These are phyloP conservation scores for Protobothrops flavoviridis DNA, from an alignment of 2,113 vertebrate genomes.

Conservation along the genomic window DNA sequence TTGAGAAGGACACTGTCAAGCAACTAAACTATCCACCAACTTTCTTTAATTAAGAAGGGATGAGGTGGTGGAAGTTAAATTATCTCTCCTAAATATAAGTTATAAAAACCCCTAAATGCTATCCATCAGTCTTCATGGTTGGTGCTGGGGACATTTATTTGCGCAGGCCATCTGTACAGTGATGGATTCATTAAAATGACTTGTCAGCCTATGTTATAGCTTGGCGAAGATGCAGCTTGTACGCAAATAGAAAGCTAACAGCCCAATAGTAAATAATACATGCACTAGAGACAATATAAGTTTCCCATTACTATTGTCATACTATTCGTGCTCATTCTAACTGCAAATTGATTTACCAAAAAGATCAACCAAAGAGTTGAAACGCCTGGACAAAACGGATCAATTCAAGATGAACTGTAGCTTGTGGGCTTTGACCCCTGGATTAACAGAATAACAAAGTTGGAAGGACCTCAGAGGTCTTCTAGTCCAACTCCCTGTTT, in stretches of 20 bases:
- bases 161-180: constrained; percentile 52
- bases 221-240: constrained; percentile 17
- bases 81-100: constrained; percentile 32
- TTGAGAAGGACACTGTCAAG: constrained; percentile 36
- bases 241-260: neutral
- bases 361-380: neutral
- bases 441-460: neutral
- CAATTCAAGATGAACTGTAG: neutral
- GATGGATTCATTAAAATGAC: constrained; percentile 44
- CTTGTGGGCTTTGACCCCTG: neutral
- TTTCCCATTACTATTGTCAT: neutral
- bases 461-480: neutral
- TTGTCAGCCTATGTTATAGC: constrained; percentile 1
- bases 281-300: neutral
- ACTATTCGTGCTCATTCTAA: neutral
- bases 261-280: neutral
- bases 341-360: neutral
- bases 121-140: constrained; percentile 52
- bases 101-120: constrained; percentile 44
- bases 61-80: constrained; percentile 31
- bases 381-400: neutral
- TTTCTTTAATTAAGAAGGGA: constrained; percentile 53
- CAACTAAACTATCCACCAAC: constrained; percentile 39
- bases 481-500: neutral
- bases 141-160: constrained; percentile 23